A percentile compares a stretch with the other conserved stretches of the same genome.
Evolutionary conservation across 2,113 vertebrate genomes (phyloP).

Genomic region (Anoura caudifer): DNA sequence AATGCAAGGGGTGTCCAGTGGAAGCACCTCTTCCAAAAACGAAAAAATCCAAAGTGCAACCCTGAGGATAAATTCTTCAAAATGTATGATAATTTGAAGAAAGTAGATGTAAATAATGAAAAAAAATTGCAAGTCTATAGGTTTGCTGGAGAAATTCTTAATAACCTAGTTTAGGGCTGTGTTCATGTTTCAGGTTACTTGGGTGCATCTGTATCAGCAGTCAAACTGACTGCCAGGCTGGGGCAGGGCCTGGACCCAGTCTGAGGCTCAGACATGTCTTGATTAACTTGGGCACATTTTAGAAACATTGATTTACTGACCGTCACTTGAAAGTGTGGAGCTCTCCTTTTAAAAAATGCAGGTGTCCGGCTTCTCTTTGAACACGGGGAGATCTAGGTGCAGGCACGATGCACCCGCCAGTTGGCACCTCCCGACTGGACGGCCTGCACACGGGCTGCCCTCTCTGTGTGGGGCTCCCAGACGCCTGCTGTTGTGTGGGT

Average conservation of each 20-base stretch:
- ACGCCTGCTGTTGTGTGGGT: background rate
- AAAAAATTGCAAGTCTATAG: background rate
- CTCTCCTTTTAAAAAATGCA: background rate
- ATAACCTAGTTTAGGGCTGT: background rate
- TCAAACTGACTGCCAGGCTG: background rate
- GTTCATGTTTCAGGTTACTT: background rate
- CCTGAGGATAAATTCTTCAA: background rate
- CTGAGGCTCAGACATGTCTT: background rate
- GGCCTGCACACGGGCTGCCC: accelerated
- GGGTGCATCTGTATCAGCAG: background rate
- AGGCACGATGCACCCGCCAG: accelerated
- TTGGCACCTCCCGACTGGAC: background rate
- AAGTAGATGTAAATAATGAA: background rate
- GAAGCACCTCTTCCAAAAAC: accelerated
- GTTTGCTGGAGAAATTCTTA: background rate
- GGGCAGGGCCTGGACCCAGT: background rate
- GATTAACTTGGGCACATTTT: background rate
- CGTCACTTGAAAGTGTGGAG: background rate
- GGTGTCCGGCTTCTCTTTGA: background rate
- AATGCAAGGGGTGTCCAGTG: background rate
- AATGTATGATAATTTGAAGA: background rate
- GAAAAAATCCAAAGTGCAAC: background rate
- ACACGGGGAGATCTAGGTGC: background rate
- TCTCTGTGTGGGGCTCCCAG: accelerated
- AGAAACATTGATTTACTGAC: background rate